Base-by-base conservation (phyloP, 2,113 vertebrate genomes). In the Silurus asotus region DNA sequence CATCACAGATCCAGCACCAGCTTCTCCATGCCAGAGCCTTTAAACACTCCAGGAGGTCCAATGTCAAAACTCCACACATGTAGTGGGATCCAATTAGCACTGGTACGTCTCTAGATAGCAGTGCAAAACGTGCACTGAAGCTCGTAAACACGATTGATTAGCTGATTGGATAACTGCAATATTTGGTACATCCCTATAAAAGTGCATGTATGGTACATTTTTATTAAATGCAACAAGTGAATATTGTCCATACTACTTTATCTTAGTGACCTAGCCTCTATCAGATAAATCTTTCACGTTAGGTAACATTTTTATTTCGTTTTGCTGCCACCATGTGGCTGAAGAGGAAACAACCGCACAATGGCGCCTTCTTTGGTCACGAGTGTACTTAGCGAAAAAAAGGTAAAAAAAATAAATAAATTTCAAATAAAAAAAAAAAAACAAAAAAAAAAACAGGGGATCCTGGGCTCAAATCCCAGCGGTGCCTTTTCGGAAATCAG, bases 381-480 rank as follows among this genome's bases (percentile, higher is more conserved):
- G 9, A 37, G 37, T 9, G n/a, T 11, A 28, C 10, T 13, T 11
- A 37, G 7, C n/a, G n/a, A n/a, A n/a, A n/a, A n/a, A n/a, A n/a
- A n/a, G n/a, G n/a, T n/a, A n/a, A n/a, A n/a, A n/a, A n/a, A n/a
- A n/a, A n/a, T n/a, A n/a, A n/a, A n/a, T n/a, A n/a, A n/a, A n/a
- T n/a, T n/a, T n/a, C n/a, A n/a, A n/a, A n/a, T n/a, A n/a, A n/a
- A n/a, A n/a, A n/a, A n/a, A n/a, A n/a, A n/a, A n/a, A n/a, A n/a
- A n/a, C n/a, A n/a, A n/a, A n/a, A n/a, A n/a, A n/a, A n/a, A n/a
- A n/a, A n/a, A n/a, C 96, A 96, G 95, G 95, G 96, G 94, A 94
- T 95, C 96, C 95, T 96, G 95, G 95, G 95, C n/a, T 64, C 45
- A n/a, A 62, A 61, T 61, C 55, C 55, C 70, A 45, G 85, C 70